These are phyloP conservation scores for Periophthalmus magnuspinnatus DNA, from an alignment of 2,797 vertebrate genomes.

Conservation along the genomic window DNA sequence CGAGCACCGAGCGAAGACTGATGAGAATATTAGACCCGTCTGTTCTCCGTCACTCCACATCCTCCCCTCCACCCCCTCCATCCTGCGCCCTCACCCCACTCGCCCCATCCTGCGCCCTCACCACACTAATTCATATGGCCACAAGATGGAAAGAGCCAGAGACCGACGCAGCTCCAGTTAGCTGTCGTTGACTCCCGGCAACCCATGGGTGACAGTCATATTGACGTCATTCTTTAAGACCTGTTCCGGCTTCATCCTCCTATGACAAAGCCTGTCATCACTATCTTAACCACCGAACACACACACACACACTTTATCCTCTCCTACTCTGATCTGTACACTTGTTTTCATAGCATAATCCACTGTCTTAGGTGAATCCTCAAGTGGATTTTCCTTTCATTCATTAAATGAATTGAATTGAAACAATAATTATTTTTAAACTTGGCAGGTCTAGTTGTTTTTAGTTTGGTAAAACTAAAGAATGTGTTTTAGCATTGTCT, in stretches of 20 bases:
- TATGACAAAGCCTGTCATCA: constrained; percentile 16
- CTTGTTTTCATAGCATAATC: constrained; percentile 5
- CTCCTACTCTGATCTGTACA: constrained; percentile 39
- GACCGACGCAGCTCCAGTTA: constrained; percentile 50
- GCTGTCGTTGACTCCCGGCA: constrained; percentile 53
- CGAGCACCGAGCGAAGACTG: constrained; percentile 91
- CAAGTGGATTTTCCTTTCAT: neutral
- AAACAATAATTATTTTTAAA: neutral
- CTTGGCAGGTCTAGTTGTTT: neutral
- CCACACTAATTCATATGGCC: constrained; percentile 89
- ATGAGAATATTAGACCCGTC: constrained; percentile 99
- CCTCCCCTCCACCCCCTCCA: constrained; percentile 73
- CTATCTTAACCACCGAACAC: constrained; percentile 17
- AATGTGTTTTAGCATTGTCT: neutral
- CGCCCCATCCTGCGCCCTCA: constrained; percentile 62
- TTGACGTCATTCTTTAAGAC: constrained; percentile 89
- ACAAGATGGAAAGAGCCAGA: constrained; percentile 86
- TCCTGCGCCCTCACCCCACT: constrained; percentile 41
- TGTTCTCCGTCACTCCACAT: constrained; percentile 88
- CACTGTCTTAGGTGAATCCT: neutral
- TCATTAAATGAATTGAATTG: neutral
- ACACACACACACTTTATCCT: constrained; percentile 30
- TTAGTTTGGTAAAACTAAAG: no score
- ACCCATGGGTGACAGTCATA: constrained; percentile 89
- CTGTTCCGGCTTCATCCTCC: constrained; percentile 69